These are phyloP conservation scores for Eupristina koningsbergeri DNA, from an alignment of 1,140 invertebrate species.

Conservation along the genomic window DNA sequence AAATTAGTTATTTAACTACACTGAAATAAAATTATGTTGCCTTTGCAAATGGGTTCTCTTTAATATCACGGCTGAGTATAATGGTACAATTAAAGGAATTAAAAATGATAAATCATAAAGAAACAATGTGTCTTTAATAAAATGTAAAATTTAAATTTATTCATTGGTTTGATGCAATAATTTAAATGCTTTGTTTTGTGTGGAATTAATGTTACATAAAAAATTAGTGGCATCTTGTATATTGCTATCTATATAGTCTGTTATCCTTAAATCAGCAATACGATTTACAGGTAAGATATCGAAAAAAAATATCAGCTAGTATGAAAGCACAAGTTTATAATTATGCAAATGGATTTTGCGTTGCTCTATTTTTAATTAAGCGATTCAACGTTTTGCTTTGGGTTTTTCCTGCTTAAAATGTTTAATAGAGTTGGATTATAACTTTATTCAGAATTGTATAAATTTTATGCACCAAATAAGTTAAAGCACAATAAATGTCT, in stretches of 20 bases:
- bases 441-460: too few species aligned
- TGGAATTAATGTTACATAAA: neutral
- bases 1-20: too few species aligned
- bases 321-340: neutral
- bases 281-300: constrained; percentile 19
- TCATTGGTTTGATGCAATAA: neutral
- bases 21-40: too few species aligned
- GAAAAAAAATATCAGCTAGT: neutral
- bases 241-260: neutral
- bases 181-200: neutral
- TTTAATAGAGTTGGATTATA: too few species aligned
- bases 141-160: neutral
- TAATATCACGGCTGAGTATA: too few species aligned
- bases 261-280: neutral
- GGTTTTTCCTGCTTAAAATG: neutral
- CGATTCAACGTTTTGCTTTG: neutral
- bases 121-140: neutral
- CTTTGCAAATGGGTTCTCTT: too few species aligned
- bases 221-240: constrained; percentile 26
- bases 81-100: too few species aligned
- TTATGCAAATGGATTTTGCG: neutral
- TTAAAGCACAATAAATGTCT: neutral
- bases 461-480: too few species aligned
- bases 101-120: too few species aligned
- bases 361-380: neutral